Conservation (phyloP, 2,797 vertebrate genomes). For the Hephaestus fuliginosus region DNA sequence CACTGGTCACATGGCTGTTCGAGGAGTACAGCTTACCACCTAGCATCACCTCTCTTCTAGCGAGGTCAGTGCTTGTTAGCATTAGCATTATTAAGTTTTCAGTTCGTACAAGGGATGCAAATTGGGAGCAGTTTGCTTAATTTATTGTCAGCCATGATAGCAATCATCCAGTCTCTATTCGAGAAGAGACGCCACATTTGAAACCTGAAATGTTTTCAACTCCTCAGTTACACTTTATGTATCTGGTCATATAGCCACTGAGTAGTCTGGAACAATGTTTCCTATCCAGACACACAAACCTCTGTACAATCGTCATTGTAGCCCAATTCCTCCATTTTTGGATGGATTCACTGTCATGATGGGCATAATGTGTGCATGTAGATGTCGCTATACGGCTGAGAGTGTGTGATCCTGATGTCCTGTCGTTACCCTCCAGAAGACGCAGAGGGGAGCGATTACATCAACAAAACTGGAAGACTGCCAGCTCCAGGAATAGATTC, state of each 20-base stretch:
- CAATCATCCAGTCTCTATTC: not conserved
- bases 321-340: slow-evolving; percentile 38
- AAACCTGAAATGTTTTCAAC: slow-evolving; percentile 7
- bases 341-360: slow-evolving; percentile 12
- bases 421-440: slow-evolving; percentile 55
- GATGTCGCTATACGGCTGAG: not conserved
- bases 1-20: slow-evolving; percentile 6
- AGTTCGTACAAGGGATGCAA: not conserved
- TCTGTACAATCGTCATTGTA: slow-evolving; percentile 13
- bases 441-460: slow-evolving; percentile 52
- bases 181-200: not conserved
- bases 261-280: slow-evolving; percentile 10
- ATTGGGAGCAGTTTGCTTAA: not conserved
- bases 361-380: slow-evolving; percentile 18
- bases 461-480: slow-evolving; percentile 61
- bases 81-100: not conserved
- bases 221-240: not conserved
- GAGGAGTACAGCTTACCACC: not conserved
- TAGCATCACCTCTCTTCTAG: not conserved
- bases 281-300: not conserved
- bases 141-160: not conserved
- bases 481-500: slow-evolving; percentile 65
- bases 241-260: not conserved
- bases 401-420: slow-evolving; percentile 53
- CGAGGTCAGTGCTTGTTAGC: too few species aligned